phyloP scores from a whole-genome alignment of 2,113 vertebrate species.

The Hemiprocne comata region DNA sequence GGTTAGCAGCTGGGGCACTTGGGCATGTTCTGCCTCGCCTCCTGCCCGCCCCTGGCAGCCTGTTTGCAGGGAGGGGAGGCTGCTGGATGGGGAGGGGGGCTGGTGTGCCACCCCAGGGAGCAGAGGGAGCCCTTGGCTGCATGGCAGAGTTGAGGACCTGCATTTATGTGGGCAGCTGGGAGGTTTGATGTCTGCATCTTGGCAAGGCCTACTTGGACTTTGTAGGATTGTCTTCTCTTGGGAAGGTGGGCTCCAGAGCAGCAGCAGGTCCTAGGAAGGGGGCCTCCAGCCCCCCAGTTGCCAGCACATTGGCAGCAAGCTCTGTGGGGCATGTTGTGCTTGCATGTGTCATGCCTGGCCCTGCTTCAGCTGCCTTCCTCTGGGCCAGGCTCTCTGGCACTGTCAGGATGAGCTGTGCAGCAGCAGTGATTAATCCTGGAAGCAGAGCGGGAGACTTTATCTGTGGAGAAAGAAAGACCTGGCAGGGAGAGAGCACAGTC shows the following conservation, averaged over 20 bases:
- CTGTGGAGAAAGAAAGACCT: neutral
- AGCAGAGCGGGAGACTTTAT: neutral
- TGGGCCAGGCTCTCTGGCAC: neutral
- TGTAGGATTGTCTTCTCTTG: neutral
- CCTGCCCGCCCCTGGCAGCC: neutral
- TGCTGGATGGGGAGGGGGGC: neutral
- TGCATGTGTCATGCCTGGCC: fast-evolving
- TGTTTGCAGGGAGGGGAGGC: neutral
- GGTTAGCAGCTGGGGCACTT: fast-evolving
- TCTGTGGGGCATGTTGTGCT: neutral
- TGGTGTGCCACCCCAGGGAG: neutral
- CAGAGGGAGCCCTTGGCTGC: neutral
- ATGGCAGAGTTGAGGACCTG: neutral
- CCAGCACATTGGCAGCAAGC: neutral
- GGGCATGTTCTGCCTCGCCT: fast-evolving
- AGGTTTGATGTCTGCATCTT: neutral
- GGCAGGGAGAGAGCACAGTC: neutral
- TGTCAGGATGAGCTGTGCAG: neutral
- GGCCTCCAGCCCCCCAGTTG: neutral
- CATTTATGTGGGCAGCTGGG: neutral
- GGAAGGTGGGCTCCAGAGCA: neutral
- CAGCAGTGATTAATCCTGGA: neutral
- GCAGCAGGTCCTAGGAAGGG: neutral
- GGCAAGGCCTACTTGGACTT: neutral
- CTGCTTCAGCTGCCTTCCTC: neutral